Evolutionary conservation across 2,888 invertebrate species (phyloP), one percentile per base, ranked within the genome.

Genomic region (Panorpa germanica): DNA sequence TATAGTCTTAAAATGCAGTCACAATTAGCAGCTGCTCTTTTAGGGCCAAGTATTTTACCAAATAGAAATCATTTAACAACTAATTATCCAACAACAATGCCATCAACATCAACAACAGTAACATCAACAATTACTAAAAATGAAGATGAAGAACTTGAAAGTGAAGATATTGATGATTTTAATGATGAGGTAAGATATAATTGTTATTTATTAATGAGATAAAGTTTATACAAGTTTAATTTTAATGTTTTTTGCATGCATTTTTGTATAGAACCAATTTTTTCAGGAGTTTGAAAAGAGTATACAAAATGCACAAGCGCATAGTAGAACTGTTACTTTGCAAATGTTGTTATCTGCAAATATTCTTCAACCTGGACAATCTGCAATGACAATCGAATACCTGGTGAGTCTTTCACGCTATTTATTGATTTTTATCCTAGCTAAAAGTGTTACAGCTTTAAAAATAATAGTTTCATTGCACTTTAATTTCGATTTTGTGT

Each of bases 371-470:
- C 75, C 86, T 25, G 86, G 85, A 23, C 71, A 70, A 46, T 80
- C 78, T 23, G 64, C 75, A 30, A 76, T 90, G 74, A 78, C 85
- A 29, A 80, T 88, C 43, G 86, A 88, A 51, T 88, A 88, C 56
- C 61, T 88, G 65, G 83, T 81, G 60, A 50, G 48, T 41, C 35
- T 30, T 10, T 31, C 32, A 17, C 16, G 25, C 18, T 22, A 28
- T 13, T 10, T 21, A 34, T n/a, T n/a, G n/a, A n/a, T n/a, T n/a
- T n/a, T n/a, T n/a, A n/a, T n/a, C n/a, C n/a, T n/a, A n/a, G n/a
- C n/a, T n/a, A n/a, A n/a, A n/a, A n/a, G n/a, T n/a, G n/a, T n/a
- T n/a, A n/a, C n/a, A n/a, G n/a, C n/a, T n/a, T n/a, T n/a, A n/a
- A n/a, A n/a, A n/a, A n/a, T n/a, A n/a, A n/a, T n/a, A n/a, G n/a